Base-by-base conservation (phyloP, 1,140 invertebrate genomes). In the Drosophila asahinai region DNA sequence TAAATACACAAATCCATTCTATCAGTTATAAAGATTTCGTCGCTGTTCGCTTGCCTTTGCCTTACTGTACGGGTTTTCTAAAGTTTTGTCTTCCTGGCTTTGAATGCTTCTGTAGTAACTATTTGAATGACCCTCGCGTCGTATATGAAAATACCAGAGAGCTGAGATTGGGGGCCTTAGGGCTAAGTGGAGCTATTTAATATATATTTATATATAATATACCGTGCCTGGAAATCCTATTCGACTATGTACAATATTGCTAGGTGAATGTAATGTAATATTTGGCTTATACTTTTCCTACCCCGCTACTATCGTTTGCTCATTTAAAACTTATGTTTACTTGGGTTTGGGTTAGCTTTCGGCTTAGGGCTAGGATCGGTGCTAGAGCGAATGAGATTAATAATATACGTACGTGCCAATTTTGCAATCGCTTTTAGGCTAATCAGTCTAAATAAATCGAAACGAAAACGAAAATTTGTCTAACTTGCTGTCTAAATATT, bases 381-480 rank as follows among this genome's bases (percentile, higher is more conserved):
- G 17, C 45, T 62, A 61, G 25, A 48, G 11, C 54, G 58, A 55
- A 71, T 81, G 65, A 54, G 45, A 77, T 63, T 52, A 59, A 65
- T 70, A 68, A 55, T 60, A 55, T 40, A 19, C 19, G 63, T 80
- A 55, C 40, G 66, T 77, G 64, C 64, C 63, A 86, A 87, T 75
- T 76, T 89, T 77, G 77, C 83, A 80, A 73, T 61, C 48, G 73
- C 52, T 77, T 83, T 87, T 87, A 89, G 75, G 84, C 84, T 87
- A 87, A 75, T 87, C 83, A 87, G 83, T 87, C 83, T 87, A 87
- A 87, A 89, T 25, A 79, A 77, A 87, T 74, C 72, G 76, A 83
- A 66, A 67, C 72, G 40, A 76, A 74, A 51, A 51, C 61, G n/a
- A 75, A 75, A 75, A 75, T 81, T 80, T 57, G 17, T 70, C 77